These are phyloP conservation scores for Pelosia muscerda DNA, from an alignment of 2,888 invertebrate genomes.

Conservation along the genomic window DNA sequence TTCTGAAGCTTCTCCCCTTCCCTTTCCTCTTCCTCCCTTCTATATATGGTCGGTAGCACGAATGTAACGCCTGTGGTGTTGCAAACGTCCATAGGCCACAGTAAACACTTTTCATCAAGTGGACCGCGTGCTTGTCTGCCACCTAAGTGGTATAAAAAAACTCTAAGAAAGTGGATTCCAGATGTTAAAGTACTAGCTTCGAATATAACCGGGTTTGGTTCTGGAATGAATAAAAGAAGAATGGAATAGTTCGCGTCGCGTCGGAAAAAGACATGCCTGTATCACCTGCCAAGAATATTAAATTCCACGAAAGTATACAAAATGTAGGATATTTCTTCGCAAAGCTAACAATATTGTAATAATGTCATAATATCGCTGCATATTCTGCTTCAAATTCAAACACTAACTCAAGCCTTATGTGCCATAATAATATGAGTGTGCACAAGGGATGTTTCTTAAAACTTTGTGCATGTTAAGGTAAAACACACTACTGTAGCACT, in stretches of 20 bases:
- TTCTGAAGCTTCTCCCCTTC: too few species aligned
- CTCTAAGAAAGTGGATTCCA: too few species aligned
- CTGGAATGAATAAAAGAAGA: background rate
- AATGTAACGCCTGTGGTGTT: too few species aligned
- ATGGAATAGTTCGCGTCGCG: background rate
- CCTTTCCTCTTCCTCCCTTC: too few species aligned
- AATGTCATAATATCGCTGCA: background rate
- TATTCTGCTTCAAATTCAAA: background rate
- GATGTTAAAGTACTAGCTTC: too few species aligned
- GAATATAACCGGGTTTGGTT: too few species aligned
- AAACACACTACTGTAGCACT: background rate
- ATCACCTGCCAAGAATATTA: background rate
- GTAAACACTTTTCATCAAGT: too few species aligned
- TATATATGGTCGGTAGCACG: too few species aligned
- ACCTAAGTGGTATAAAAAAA: too few species aligned
- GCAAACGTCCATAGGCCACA: too few species aligned
- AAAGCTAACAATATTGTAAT: background rate
- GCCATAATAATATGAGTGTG: slow-evolving; percentile 1
- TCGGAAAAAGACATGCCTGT: too few species aligned
- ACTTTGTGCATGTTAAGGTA: background rate
- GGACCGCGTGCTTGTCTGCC: too few species aligned
- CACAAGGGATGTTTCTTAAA: slow-evolving; percentile 2
- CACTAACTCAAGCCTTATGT: background rate
- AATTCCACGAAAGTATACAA: background rate
- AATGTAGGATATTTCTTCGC: background rate